Base-by-base conservation (phyloP, 2,113 vertebrate genomes). In the Pica pica region DNA sequence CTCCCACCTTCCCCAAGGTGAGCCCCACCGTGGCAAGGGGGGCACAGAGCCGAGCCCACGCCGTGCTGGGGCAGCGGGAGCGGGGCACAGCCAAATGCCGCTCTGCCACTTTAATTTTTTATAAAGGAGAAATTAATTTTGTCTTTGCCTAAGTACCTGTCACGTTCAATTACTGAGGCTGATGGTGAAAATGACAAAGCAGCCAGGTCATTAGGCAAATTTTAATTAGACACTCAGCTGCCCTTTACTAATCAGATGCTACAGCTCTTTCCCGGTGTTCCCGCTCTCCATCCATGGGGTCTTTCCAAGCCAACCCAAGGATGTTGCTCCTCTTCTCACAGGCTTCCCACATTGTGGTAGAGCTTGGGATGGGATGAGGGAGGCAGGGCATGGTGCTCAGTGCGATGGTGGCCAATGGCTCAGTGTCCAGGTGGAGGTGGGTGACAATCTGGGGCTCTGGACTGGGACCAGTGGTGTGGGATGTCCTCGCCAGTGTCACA, bases 171-270 rank as follows among this genome's bases (percentile, higher is more conserved):
- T 98, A 98, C 97, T 49, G 76, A 96, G 93, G 97, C 90, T 37
- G 79, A 93, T 94, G 96, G 95, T 35, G 81, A 97, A 98, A 97
- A 97, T 96, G 97, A 98, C 10, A 33, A 96, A 98, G 97, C 97
- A 97, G 97, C 93, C 95, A 96, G 97, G 97, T 98, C 98, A 98
- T 98, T 98, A 98, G 97, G 98, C 98, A 98, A 97, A 98, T 98
- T 98, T 98, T 98, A 98, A 98, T 98, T 98, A 98, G 96, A 97
- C 93, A 61, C 97, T 98, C 96, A 97, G 97, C 97, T 97, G 97
- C 97, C 97, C 98, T 98, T 98, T 97, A 52, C 97, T 98, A 98
- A 98, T 98, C 97, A 96, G 97, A 96, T 94, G 89, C 90, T 95
- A 93, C 96, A 83, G 30, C 93, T 97, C 95, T 96, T 97, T 96